phyloP scores from a whole-genome alignment of 2,888 invertebrate genomes.

The Unio delphinus region DNA sequence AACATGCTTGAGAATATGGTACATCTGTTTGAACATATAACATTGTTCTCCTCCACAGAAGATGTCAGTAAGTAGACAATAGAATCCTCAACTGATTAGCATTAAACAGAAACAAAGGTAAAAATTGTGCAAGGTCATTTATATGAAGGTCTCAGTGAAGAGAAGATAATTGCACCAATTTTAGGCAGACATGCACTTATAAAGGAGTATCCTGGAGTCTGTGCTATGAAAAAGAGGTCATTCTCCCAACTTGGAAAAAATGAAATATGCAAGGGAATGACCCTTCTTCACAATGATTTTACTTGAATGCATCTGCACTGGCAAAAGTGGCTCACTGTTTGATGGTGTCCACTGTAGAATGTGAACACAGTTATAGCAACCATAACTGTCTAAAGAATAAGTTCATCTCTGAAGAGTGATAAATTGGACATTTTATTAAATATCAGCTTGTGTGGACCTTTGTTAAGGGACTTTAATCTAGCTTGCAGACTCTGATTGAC shows the following conservation, averaged over 20 bases:
- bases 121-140: neutral
- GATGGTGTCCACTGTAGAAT: conserved; percentile 3
- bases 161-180: conserved; percentile 1
- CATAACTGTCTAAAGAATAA: too few relatives aligned
- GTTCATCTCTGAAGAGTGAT: too few relatives aligned
- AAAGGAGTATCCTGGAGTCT: neutral
- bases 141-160: conserved; percentile 1
- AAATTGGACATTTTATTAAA: too few relatives aligned
- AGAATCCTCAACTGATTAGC: neutral
- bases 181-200: neutral
- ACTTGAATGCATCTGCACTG: neutral
- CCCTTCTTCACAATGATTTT: neutral
- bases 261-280: conserved; percentile 4
- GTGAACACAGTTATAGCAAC: neutral
- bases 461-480: too few relatives aligned
- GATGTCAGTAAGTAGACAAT: neutral
- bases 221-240: conserved; percentile 1
- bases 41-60: neutral
- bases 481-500: too few relatives aligned
- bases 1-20: neutral
- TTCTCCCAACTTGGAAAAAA: neutral
- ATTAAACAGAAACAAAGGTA: conserved; percentile 3
- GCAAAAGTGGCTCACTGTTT: conserved; percentile 1
- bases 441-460: too few relatives aligned
- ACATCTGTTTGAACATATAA: conserved; percentile 2